Evolutionary conservation across 92 coral and sea anemone species (phyloP).

Genomic region (Epizoanthus ramosus): DNA sequence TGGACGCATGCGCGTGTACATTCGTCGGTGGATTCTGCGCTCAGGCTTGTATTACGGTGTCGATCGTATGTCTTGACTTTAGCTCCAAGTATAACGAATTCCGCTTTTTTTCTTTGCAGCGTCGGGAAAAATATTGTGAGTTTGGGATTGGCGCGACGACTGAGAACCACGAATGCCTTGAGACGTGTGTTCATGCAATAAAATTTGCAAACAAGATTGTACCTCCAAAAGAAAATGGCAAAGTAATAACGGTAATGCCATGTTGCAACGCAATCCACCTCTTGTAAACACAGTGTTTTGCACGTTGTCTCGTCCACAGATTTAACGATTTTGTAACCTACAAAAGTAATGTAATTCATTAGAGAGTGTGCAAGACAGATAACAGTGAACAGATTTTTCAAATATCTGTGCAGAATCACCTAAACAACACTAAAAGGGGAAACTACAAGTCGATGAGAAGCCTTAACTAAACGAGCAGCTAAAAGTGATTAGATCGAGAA

Average conservation of each 20-base stretch:
- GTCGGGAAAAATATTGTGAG: constrained; percentile 41
- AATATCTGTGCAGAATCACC: too few relatives aligned
- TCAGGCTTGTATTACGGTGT: background rate
- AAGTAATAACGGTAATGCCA: too few relatives aligned
- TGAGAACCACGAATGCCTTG: too few relatives aligned
- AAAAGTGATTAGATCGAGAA: too few relatives aligned
- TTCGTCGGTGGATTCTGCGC: background rate
- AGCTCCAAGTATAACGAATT: background rate
- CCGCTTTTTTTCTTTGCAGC: constrained; percentile 40
- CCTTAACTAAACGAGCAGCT: too few relatives aligned
- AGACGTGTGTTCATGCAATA: background rate
- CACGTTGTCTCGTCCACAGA: constrained; percentile 37
- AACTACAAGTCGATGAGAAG: too few relatives aligned
- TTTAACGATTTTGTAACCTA: constrained; percentile 26
- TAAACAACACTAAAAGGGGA: too few relatives aligned
- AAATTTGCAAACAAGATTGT: background rate
- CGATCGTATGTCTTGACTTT: constrained; percentile 24
- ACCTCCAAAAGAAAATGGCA: too few relatives aligned
- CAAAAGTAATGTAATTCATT: background rate
- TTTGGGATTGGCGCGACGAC: background rate
- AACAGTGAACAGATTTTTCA: too few relatives aligned
- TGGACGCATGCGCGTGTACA: constrained; percentile 11
- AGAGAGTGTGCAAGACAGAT: too few relatives aligned
- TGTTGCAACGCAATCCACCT: constrained; percentile 43
- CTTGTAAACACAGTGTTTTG: constrained; percentile 42